A percentile compares a stretch with the other conserved stretches of the same genome.
phyloP scores from a whole-genome alignment of 2,888 invertebrate genomes.

The Acanthosepion pharaonis region DNA sequence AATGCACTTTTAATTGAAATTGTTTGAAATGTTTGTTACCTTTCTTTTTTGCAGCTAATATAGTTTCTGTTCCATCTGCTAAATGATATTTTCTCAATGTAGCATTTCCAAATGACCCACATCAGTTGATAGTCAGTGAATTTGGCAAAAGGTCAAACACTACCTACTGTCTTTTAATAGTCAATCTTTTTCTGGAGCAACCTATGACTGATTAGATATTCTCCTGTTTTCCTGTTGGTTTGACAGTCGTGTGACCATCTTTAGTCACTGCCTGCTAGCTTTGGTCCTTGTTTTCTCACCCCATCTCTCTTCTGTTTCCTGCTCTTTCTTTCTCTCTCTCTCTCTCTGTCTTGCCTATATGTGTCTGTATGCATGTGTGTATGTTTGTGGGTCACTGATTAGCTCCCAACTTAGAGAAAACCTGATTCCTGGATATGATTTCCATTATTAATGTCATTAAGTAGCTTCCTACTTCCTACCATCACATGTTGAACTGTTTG shows the following conservation, averaged over 20 bases:
- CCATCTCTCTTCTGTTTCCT: too few relatives aligned
- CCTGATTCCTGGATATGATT: neutral
- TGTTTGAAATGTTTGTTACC: neutral
- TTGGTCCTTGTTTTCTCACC: neutral
- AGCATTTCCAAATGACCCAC: too few relatives aligned
- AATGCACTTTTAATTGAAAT: neutral
- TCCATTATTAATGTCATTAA: neutral
- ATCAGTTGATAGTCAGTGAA: neutral
- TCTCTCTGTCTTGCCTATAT: neutral
- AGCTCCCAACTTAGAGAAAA: neutral
- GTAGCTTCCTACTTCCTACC: neutral
- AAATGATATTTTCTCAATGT: neutral
- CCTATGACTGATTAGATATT: neutral
- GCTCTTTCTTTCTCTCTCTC: neutral
- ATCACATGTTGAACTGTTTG: neutral
- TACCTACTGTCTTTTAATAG: neutral
- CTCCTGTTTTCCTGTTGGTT: neutral
- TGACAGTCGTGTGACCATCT: conserved; percentile 33
- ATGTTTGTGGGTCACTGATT: neutral
- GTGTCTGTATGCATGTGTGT: conserved; percentile 38
- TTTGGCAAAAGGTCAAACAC: neutral
- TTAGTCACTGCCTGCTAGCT: too few relatives aligned
- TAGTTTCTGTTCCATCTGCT: neutral
- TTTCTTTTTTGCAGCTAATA: neutral
- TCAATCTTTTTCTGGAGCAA: neutral